phyloP scores from a whole-genome alignment of 2,797 vertebrate species.

The Xerus rutilus region DNA sequence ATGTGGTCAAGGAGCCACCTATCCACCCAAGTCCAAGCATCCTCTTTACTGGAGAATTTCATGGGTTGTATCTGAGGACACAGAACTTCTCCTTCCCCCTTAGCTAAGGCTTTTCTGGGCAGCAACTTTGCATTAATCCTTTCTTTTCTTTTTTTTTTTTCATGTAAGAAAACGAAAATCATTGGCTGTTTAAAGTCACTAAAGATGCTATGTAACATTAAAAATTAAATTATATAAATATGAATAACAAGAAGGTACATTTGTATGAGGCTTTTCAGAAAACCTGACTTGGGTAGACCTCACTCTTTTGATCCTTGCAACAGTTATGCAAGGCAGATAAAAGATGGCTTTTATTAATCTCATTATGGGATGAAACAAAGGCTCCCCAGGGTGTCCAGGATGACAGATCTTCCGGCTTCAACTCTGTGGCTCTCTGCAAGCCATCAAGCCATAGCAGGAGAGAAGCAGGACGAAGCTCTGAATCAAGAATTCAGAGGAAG shows the following conservation, averaged over 20 bases:
- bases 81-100: accelerated
- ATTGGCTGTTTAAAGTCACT: neutral
- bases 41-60: too few species aligned
- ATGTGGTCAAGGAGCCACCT: neutral
- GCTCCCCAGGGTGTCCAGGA: neutral
- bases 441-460: neutral
- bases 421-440: neutral
- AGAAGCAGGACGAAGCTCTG: neutral
- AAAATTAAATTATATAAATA: slow-evolving; percentile 12
- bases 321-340: neutral
- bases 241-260: neutral
- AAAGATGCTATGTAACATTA: neutral
- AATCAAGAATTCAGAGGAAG: neutral
- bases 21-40: accelerated
- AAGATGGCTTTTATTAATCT: slow-evolving; percentile 29
- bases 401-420: neutral
- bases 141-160: neutral
- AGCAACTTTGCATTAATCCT: neutral
- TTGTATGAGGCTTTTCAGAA: neutral
- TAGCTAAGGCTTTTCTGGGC: neutral
- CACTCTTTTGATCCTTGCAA: neutral
- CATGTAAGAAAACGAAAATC: slow-evolving; percentile 38
- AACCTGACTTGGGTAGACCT: neutral
- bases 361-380: neutral
- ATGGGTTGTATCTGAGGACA: neutral